These are phyloP conservation scores for Philhelius pedissequus DNA, from an alignment of 2,888 invertebrate genomes.

Conservation along the genomic window DNA sequence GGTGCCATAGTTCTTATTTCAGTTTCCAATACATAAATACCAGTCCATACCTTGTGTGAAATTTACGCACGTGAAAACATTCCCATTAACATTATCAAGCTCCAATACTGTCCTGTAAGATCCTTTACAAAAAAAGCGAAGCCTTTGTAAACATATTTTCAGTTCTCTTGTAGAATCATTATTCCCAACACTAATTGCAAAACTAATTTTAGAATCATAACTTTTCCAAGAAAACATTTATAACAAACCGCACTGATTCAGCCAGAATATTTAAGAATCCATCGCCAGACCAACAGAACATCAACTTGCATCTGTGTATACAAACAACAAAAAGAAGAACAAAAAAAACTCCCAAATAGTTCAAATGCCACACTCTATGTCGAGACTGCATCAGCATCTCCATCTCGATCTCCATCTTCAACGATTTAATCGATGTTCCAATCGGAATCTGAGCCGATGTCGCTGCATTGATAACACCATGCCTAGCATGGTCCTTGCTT, in stretches of 20 bases:
- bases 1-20: neutral
- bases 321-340: neutral
- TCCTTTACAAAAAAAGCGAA: neutral
- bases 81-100: neutral
- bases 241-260: slow-evolving; percentile 34
- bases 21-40: neutral
- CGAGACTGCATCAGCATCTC: slow-evolving; percentile 63
- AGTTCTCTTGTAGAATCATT: slow-evolving; percentile 18
- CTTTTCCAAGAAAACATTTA: slow-evolving; percentile 62
- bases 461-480: slow-evolving; percentile 66
- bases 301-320: neutral
- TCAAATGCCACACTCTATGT: slow-evolving; percentile 61
- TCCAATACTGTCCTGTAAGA: neutral
- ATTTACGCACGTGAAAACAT: slow-evolving; percentile 44
- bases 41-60: slow-evolving; percentile 26
- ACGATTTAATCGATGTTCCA: slow-evolving; percentile 65
- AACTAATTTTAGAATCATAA: slow-evolving; percentile 66
- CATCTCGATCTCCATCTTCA: slow-evolving; percentile 59
- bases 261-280: neutral
- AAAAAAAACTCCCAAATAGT: slow-evolving; percentile 47
- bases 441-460: slow-evolving; percentile 66
- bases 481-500: slow-evolving; percentile 59
- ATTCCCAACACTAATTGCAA: slow-evolving; percentile 54
- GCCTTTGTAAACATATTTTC: neutral
- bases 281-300: neutral